phyloP scores from a whole-genome alignment of 1,140 invertebrate species.

The Drosophila navojoa region DNA sequence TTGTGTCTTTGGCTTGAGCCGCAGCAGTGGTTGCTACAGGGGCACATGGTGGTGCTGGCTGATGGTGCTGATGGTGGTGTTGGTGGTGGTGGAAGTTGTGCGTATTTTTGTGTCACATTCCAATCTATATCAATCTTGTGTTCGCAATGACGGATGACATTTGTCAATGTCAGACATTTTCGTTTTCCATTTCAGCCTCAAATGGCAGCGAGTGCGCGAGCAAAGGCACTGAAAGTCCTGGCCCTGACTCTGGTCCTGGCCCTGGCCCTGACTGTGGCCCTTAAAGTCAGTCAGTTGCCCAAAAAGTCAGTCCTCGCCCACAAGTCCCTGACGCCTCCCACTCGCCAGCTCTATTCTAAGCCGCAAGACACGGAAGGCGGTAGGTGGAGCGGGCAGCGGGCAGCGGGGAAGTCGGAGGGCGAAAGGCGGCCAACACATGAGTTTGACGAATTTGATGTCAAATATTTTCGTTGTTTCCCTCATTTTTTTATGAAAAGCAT shows the following conservation, averaged over 20 bases:
- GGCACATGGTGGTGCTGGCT: conserved; percentile 36
- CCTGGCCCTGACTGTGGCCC: conserved; percentile 39
- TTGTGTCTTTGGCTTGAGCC: conserved; percentile 47
- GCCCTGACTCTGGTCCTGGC: conserved; percentile 38
- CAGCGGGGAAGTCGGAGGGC: no score
- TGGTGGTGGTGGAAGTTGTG: conserved; percentile 73
- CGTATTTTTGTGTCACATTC: conserved; percentile 84
- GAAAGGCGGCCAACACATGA: conserved; percentile 57
- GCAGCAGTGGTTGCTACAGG: conserved; percentile 38
- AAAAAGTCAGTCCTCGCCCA: conserved; percentile 48
- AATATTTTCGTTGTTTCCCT: conserved; percentile 77
- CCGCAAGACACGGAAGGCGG: conserved; percentile 19
- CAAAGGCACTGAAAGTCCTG: conserved; percentile 36
- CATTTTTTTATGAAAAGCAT: conserved; percentile 72
- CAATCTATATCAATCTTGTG: conserved; percentile 84
- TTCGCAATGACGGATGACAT: conserved; percentile 84
- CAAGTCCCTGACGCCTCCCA: not conserved
- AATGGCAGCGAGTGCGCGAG: conserved; percentile 43
- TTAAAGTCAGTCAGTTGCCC: conserved; percentile 76
- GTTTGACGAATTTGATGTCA: conserved; percentile 79
- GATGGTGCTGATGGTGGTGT: conserved; percentile 50
- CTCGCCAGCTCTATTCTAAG: conserved; percentile 4
- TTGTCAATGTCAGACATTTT: conserved; percentile 84
- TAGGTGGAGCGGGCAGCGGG: no score
- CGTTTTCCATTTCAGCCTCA: conserved; percentile 83